Base-by-base conservation (phyloP, 2,888 invertebrate genomes). In the Agriopis aurantiaria region DNA sequence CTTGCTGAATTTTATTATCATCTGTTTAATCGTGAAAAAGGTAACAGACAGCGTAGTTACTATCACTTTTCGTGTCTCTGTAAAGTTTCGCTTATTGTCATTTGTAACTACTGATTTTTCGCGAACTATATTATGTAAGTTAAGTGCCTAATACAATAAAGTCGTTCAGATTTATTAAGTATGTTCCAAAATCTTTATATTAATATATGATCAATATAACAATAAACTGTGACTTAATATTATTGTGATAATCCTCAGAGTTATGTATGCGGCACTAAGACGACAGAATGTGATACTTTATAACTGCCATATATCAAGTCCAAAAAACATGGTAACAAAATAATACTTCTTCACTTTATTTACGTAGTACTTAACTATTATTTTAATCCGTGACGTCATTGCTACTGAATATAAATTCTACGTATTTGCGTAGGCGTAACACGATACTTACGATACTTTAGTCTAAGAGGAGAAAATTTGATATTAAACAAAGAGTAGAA, bases 301-400 rank as follows among this genome's bases (percentile, higher is more conserved):
- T 12, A 46, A 46, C 61, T 61, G 41, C 55, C 65, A 61, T 69
- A 69, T 52, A 57, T 62, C 51, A 65, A 43, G 45, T 12, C 45
- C 41, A 51, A 65, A 65, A 65, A 69, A 65, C 65, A 69, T 51
- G 12, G 56, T 52, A 33, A 61, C 65, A 65, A 69, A 69, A 69
- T 60, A 45, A 10, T 56, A 55, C 51, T 49, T 8, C 43, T 57
- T 33, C 17, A 43, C 12, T 65, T 55, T 45, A 57, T 65, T 51
- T 17, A 14, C 60, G 10, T 52, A n/a, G 14, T 5, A 17, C 8
- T 10, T 8, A 51, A 14, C 12, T 14, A 60, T 10, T 40, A 49
- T 4, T 3, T n/a, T 51, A 40, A 49, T 61, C 23, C 33, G 12
- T 23, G n/a, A 14, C 33, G 12, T 57, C 43, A 57, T 57, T 43